These are phyloP conservation scores for Mystacornis crossleyi DNA, from an alignment of 2,113 vertebrate species.

Conservation along the genomic window DNA sequence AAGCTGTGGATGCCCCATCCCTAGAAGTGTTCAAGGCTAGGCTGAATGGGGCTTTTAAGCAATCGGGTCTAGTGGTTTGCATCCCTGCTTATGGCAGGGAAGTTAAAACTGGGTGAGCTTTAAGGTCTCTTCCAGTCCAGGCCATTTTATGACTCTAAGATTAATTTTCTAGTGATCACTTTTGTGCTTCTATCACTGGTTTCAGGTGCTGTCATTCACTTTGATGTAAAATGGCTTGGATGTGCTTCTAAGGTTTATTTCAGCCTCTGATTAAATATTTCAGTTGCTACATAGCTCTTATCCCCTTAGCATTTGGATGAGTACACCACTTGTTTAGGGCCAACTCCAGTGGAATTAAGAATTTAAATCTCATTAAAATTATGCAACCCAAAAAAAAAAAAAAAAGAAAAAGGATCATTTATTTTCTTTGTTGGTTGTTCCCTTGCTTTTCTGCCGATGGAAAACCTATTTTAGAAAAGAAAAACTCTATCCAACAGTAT, in stretches of 20 bases:
- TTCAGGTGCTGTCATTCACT: background rate
- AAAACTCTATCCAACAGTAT: background rate
- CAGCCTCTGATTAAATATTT: background rate
- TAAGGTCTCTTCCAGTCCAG: background rate
- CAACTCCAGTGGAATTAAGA: background rate
- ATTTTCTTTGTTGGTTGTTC: background rate
- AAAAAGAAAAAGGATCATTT: background rate
- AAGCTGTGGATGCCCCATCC: background rate
- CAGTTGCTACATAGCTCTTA: background rate
- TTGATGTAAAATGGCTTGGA: background rate
- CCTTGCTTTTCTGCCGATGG: background rate
- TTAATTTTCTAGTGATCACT: background rate
- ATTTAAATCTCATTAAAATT: background rate
- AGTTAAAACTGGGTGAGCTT: background rate
- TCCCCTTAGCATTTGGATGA: background rate
- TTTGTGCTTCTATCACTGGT: background rate
- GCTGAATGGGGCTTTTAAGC: background rate
- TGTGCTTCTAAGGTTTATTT: background rate
- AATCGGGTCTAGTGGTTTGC: background rate
- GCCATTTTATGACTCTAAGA: background rate
- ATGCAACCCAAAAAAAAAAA: background rate
- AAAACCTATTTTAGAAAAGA: background rate
- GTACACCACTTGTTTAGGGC: background rate
- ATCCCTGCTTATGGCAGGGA: background rate
- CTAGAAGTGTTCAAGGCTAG: background rate